These are phyloP conservation scores for Heliconius ismenius DNA, from an alignment of 2,888 invertebrate genomes.

Conservation along the genomic window DNA sequence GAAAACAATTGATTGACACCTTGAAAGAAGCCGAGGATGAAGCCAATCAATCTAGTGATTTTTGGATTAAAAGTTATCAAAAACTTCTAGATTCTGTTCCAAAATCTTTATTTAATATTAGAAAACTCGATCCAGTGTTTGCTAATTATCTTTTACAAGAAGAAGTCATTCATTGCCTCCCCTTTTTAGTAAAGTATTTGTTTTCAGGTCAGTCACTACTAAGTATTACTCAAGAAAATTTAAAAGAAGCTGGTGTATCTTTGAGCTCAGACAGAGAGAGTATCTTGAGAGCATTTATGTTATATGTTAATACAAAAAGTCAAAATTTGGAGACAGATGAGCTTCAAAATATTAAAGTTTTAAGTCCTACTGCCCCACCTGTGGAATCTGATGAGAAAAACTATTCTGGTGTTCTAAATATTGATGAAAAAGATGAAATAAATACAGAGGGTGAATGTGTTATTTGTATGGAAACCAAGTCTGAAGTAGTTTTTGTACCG, in stretches of 20 bases:
- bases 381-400: conserved; percentile 53
- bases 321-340: conserved; percentile 51
- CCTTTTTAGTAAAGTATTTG: conserved; percentile 85
- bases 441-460: conserved; percentile 87
- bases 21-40: conserved; percentile 87
- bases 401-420: conserved; percentile 63
- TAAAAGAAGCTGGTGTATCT: conserved; percentile 82
- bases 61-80: conserved; percentile 92
- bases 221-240: conserved; percentile 79
- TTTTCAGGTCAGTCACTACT: conserved; percentile 78
- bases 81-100: conserved; percentile 89
- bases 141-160: conserved; percentile 86
- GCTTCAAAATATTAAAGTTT: conserved; percentile 42
- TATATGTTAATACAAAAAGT: conserved; percentile 76
- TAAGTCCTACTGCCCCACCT: conserved; percentile 58
- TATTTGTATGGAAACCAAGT: conserved; percentile 88
- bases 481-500: conserved; percentile 89
- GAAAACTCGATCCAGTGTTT: conserved; percentile 84
- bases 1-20: conserved; percentile 84
- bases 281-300: conserved; percentile 84
- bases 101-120: conserved; percentile 82
- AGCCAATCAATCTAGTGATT: conserved; percentile 79
- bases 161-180: conserved; percentile 88
- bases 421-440: conserved; percentile 56
- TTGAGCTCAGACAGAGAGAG: conserved; percentile 81